Conservation (phyloP, 2,113 vertebrate genomes). For the Hippocampus mohnikei region DNA sequence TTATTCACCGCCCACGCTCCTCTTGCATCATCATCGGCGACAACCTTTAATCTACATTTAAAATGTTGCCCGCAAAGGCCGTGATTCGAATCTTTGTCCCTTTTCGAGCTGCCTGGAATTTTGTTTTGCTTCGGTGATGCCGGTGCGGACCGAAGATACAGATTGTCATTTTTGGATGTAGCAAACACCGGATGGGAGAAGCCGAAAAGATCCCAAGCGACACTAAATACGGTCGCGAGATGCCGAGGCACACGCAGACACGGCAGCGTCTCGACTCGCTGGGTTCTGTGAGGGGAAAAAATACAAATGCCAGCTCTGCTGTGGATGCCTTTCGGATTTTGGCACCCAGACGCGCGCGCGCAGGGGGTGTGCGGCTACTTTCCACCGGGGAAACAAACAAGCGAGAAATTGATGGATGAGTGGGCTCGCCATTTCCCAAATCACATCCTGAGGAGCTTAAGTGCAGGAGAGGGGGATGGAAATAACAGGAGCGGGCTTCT, state of each 20-base stretch:
- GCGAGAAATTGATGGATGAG: constrained; percentile 64
- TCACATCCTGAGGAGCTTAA: constrained; percentile 61
- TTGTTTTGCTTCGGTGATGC: neutral
- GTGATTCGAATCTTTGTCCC: neutral
- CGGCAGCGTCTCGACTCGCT: neutral
- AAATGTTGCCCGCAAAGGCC: neutral
- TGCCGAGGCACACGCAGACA: neutral
- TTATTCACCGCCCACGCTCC: constrained; percentile 1
- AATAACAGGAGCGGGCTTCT: constrained; percentile 37
- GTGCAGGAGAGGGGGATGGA: constrained; percentile 47
- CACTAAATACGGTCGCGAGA: too few species aligned
- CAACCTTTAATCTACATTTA: constrained; percentile 1
- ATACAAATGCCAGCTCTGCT: neutral
- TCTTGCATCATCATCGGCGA: constrained; percentile 16
- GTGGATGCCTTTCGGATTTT: neutral
- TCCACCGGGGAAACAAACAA: constrained; percentile 29
- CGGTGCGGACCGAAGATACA: too few species aligned
- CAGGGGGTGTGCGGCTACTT: constrained; percentile 16
- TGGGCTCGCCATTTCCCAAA: constrained; percentile 61
- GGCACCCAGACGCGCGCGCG: constrained; percentile 11
- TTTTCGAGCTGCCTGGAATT: neutral
- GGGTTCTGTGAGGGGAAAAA: too few species aligned
- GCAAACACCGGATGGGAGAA: neutral
- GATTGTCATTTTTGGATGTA: too few species aligned
- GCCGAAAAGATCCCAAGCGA: neutral